Evolutionary conservation across 35 echinoderm and acorn worm species (phyloP), one percentile per base, ranked within the genome.

Genomic region (Acanthaster planci): DNA sequence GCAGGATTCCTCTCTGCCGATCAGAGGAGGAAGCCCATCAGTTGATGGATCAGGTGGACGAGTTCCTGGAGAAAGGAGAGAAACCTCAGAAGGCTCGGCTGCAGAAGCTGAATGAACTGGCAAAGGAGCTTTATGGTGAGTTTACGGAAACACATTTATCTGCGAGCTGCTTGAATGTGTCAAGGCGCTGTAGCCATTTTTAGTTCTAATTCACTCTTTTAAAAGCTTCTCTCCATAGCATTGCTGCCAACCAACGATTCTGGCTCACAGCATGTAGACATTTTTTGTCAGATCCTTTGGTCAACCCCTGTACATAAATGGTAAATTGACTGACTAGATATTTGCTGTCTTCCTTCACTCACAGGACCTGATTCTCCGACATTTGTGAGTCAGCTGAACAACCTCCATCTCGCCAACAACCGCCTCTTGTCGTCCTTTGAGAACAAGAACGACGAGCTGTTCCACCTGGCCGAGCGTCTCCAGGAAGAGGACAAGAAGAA

Each of bases 41-140:
- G 37, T 60, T 94, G 27, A 40, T 94, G 29, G 88, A 91, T 64
- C 76, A 94, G 35, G 91, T 99, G 21, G 96, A 91, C 34, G 86
- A 91, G 0, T 93, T 99, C 88, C 80, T 99, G 26, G 82, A 93
- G 36, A 91, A 85, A 23, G 86, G 81, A 42, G 67, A 53, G 37
- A 80, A 82, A 12, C 68, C 76, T 50, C 96, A 99, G 78, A 87
- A 99, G 60, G 89, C 81, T 26, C 84, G 92, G 37, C 80, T 99
- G 17, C 76, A 77, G 36, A 94, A 86, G 77, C 80, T 99, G 16
- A 99, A 89, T 84, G 85, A 93, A 37, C 87, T 99, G 37, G 88
- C 92, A 40, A 84, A 59, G 37, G 88, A 99, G 10, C 75, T 99
- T 37, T 99, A 91, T 84, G 87, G 96, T 99, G 76, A 91, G 87